Evolutionary conservation across 2,113 vertebrate genomes (phyloP).

Genomic region (Tupaia chinensis): DNA sequence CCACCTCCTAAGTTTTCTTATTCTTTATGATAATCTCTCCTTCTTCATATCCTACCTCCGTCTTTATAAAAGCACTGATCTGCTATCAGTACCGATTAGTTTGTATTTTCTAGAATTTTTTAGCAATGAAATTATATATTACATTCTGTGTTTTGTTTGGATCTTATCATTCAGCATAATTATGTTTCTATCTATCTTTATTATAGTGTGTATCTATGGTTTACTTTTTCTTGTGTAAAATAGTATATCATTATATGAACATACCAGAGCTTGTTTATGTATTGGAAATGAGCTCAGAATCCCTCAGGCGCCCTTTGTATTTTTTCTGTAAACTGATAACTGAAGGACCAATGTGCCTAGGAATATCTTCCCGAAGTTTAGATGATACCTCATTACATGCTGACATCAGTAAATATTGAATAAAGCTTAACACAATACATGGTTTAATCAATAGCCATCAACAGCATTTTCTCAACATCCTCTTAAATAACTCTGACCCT

Average conservation of each 20-base stretch:
- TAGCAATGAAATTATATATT: neutral
- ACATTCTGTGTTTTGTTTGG: neutral
- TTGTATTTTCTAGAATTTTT: neutral
- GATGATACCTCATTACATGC: neutral
- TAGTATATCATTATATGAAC: neutral
- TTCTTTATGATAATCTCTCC: neutral
- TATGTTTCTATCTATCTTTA: neutral
- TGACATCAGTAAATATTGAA: neutral
- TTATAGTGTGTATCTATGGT: neutral
- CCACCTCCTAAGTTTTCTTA: neutral
- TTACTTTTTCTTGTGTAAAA: neutral
- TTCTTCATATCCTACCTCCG: accelerated
- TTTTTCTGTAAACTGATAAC: neutral
- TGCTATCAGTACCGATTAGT: neutral
- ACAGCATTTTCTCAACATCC: neutral
- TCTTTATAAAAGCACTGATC: neutral
- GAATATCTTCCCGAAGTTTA: neutral
- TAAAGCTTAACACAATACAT: neutral
- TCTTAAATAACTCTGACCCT: neutral
- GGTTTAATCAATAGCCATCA: neutral
- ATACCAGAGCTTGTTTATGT: neutral
- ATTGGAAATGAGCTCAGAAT: neutral
- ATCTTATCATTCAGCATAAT: neutral
- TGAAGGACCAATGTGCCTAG: neutral
- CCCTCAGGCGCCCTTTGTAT: neutral